These are phyloP conservation scores for Hylomyscus alleni DNA, from an alignment of 2,797 vertebrate species.

Conservation along the genomic window DNA sequence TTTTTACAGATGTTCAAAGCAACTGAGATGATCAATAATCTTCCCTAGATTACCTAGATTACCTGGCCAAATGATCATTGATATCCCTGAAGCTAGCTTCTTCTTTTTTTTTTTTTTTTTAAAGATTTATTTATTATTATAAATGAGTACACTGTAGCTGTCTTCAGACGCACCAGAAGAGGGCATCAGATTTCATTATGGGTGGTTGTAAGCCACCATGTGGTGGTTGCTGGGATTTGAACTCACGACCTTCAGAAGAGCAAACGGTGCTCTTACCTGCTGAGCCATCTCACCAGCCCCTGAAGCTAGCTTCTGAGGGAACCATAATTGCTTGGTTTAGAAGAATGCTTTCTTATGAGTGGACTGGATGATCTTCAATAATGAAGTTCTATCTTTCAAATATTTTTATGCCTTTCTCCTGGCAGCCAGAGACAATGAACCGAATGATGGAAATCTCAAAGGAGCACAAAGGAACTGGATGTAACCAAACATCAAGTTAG, in stretches of 20 bases:
- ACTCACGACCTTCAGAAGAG: no score
- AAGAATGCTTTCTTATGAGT: background rate
- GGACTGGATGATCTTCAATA: background rate
- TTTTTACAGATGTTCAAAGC: constrained; percentile 28
- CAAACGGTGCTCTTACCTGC: no score
- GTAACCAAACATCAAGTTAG: constrained; percentile 31
- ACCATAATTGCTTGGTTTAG: background rate
- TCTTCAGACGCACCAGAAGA: no score
- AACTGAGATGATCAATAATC: background rate
- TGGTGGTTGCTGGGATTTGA: no score
- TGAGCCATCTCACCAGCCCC: no score
- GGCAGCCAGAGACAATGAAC: background rate
- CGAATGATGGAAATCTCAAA: background rate
- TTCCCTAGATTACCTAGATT: background rate
- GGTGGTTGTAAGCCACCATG: no score
- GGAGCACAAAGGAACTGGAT: background rate
- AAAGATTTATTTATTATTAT: no score
- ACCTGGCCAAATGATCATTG: background rate
- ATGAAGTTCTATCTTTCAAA: background rate
- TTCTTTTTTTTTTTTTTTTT: no score
- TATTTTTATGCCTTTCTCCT: constrained; percentile 9
- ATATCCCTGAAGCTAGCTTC: background rate
- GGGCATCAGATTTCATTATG: no score
- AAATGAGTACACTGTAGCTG: no score
- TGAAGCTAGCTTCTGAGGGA: background rate